These are phyloP conservation scores for Drosophila koepferae DNA, from an alignment of 2,888 invertebrate genomes.

Conservation along the genomic window DNA sequence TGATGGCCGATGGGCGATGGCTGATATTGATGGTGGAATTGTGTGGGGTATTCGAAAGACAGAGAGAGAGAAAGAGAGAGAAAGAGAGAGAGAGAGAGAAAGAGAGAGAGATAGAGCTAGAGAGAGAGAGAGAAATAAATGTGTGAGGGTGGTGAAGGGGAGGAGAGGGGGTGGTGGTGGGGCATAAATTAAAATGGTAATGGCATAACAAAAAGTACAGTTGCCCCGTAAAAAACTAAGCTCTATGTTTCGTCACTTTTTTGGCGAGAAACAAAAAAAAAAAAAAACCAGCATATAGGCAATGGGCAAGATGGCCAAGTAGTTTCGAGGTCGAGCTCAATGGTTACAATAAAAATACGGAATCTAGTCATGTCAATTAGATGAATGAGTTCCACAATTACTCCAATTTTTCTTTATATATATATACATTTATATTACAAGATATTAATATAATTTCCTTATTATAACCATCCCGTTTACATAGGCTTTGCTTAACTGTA, in stretches of 20 bases:
- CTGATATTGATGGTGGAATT: slow-evolving; percentile 27
- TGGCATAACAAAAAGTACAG: slow-evolving; percentile 62
- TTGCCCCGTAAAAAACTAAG: slow-evolving; percentile 61
- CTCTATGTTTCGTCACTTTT: slow-evolving; percentile 30
- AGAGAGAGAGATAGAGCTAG: background rate
- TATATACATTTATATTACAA: background rate
- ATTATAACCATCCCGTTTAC: background rate
- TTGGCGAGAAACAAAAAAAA: background rate
- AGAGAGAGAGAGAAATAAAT: too few species aligned
- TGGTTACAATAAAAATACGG: background rate
- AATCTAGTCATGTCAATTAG: too few species aligned
- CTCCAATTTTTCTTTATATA: background rate
- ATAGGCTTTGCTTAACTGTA: background rate
- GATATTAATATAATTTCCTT: background rate
- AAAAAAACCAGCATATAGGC: background rate
- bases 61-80: background rate
- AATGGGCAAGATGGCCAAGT: background rate
- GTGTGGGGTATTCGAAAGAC: background rate
- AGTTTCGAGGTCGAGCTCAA: background rate
- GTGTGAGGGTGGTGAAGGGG: background rate
- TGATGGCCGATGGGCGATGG: slow-evolving; percentile 11
- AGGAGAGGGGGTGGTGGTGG: too few species aligned
- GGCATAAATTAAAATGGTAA: slow-evolving; percentile 40
- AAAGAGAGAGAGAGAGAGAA: background rate
- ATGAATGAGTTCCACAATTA: background rate